Percentiles rank a stretch among this genome's conserved stretches.
Evolutionary conservation across 30 jellyfish, hydroid and myxozoan species (phyloP).

Genomic region (Catostylus mosaicus): DNA sequence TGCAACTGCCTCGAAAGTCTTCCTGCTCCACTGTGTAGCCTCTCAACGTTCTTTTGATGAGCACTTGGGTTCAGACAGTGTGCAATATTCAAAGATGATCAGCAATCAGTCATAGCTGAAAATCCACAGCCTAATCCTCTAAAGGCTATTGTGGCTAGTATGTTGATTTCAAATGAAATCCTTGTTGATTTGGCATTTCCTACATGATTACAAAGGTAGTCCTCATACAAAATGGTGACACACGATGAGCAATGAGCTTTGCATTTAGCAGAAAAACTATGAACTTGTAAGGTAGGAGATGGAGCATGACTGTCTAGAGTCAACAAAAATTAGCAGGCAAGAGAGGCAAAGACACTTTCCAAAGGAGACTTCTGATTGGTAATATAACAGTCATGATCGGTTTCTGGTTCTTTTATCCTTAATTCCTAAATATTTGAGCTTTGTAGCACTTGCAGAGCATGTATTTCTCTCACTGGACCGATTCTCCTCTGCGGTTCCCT

Average conservation of each 20-base stretch:
- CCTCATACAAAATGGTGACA: not conserved
- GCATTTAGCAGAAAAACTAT: not conserved
- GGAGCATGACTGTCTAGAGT: too few species aligned
- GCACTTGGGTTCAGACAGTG: not conserved
- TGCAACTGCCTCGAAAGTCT: not conserved
- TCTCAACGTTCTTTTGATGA: not conserved
- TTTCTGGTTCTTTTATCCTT: too few species aligned
- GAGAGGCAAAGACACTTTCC: not conserved
- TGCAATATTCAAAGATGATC: too few species aligned
- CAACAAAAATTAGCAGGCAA: not conserved
- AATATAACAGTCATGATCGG: too few species aligned
- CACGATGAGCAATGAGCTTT: not conserved
- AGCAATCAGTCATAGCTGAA: too few species aligned
- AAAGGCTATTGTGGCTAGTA: too few species aligned
- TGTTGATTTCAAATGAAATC: too few species aligned
- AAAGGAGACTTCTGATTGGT: not conserved
- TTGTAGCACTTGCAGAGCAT: too few species aligned
- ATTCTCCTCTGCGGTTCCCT: too few species aligned
- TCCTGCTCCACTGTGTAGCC: not conserved
- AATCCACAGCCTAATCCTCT: not conserved
- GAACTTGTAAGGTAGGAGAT: not conserved
- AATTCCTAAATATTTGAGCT: too few species aligned
- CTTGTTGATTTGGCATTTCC: not conserved
- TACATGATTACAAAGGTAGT: not conserved
- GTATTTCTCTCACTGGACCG: too few species aligned